These are phyloP conservation scores for Fissipunctia ypsillon DNA, from an alignment of 2,888 invertebrate genomes.

Conservation along the genomic window DNA sequence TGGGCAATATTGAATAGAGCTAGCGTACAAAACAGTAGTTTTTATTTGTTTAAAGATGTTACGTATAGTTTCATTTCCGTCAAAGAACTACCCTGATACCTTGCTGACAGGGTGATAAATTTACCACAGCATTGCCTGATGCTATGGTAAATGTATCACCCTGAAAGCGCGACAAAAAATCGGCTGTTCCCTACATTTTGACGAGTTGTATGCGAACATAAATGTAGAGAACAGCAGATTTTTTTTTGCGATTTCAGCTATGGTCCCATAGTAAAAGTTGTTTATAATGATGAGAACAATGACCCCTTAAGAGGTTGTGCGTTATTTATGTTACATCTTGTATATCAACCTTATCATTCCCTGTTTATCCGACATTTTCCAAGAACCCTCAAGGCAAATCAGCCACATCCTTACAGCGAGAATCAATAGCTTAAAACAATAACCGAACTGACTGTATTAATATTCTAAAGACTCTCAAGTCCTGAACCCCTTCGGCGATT, in stretches of 20 bases:
- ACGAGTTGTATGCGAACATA: too few relatives aligned
- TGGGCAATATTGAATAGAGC: background rate
- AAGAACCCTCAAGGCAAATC: background rate
- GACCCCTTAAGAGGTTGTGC: too few relatives aligned
- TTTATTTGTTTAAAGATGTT: background rate
- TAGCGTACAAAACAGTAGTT: background rate
- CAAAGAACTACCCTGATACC: background rate
- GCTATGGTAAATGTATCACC: too few relatives aligned
- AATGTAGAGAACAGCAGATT: too few relatives aligned
- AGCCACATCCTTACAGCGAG: background rate
- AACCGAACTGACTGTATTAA: constrained; percentile 26
- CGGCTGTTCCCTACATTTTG: too few relatives aligned
- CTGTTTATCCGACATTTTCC: background rate
- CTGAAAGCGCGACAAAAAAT: too few relatives aligned
- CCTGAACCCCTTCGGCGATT: constrained; percentile 30
- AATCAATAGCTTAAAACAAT: constrained; percentile 21
- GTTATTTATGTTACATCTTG: too few relatives aligned
- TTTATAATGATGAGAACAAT: too few relatives aligned
- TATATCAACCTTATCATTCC: background rate
- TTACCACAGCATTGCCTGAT: too few relatives aligned
- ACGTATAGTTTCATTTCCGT: background rate
- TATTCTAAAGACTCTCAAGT: constrained; percentile 19
- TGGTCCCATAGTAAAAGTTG: too few relatives aligned
- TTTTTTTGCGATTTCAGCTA: too few relatives aligned
- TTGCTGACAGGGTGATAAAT: too few relatives aligned